These are phyloP conservation scores for Erebia aethiops DNA, from an alignment of 2,888 invertebrate genomes.

Conservation along the genomic window DNA sequence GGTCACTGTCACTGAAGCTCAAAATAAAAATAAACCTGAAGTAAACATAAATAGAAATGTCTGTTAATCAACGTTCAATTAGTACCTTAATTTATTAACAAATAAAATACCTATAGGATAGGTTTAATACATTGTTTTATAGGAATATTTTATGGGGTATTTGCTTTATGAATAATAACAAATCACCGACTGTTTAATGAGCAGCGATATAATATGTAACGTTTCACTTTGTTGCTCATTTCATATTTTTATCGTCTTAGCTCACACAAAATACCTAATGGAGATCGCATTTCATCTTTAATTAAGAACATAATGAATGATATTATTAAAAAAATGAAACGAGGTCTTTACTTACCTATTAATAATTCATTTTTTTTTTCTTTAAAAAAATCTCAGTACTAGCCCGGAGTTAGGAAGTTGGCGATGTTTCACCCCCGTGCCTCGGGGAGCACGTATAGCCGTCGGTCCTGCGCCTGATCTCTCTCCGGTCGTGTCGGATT, in stretches of 20 bases:
- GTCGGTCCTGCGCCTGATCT: no score
- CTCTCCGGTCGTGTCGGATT: no score
- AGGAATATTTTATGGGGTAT: slow-evolving; percentile 3
- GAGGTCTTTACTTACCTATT: background rate
- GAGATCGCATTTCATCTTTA: background rate
- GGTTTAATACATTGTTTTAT: slow-evolving; percentile 11
- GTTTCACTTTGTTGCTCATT: slow-evolving; percentile 5
- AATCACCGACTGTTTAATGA: slow-evolving; percentile 31
- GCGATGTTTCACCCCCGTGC: no score
- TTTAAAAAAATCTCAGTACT: no score
- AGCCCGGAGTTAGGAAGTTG: no score
- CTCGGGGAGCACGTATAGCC: no score
- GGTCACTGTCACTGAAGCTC: background rate
- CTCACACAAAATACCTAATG: background rate
- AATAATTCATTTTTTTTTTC: background rate
- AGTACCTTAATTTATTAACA: background rate
- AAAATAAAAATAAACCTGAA: background rate
- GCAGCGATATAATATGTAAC: background rate
- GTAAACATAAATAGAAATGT: background rate
- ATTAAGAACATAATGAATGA: background rate
- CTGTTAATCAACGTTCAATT: background rate
- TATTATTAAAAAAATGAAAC: no score
- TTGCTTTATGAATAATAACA: slow-evolving; percentile 33
- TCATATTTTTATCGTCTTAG: slow-evolving; percentile 8
- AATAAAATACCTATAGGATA: background rate